phyloP scores from a whole-genome alignment of 2,113 vertebrate genomes.

The Nothocercus nigrocapillus region DNA sequence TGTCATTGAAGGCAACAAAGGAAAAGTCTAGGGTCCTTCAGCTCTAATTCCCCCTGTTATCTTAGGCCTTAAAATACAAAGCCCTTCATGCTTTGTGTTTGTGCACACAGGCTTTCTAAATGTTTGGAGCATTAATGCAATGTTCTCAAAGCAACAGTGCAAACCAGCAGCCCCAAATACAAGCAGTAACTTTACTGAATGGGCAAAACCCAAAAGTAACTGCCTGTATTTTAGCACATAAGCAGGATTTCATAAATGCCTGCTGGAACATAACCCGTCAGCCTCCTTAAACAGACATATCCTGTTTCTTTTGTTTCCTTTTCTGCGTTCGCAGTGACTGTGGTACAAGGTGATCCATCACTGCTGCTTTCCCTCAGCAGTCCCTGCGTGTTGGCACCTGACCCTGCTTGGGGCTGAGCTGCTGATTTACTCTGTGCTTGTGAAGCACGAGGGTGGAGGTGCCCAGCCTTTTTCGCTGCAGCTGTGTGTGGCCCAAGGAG shows the following conservation, averaged over 20 bases:
- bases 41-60: background rate
- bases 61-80: background rate
- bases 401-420: background rate
- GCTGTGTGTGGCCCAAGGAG: background rate
- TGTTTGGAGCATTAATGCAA: background rate
- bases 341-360: constrained; percentile 60
- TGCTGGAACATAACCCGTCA: constrained; percentile 30
- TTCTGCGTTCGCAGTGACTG: constrained; percentile 35
- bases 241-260: constrained; percentile 14
- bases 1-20: background rate
- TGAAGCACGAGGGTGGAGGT: background rate
- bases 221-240: background rate
- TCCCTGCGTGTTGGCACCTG: background rate
- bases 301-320: constrained; percentile 66
- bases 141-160: background rate
- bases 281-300: constrained; percentile 24
- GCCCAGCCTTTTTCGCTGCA: background rate
- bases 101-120: background rate
- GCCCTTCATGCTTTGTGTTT: background rate
- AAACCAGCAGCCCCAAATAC: background rate
- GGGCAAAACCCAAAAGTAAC: background rate
- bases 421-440: background rate
- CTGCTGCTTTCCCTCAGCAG: constrained; percentile 1
- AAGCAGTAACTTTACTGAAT: background rate
- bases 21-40: background rate